Evolutionary conservation across 2,888 invertebrate species (phyloP).

Genomic region (Zaprionus bogoriensis): DNA sequence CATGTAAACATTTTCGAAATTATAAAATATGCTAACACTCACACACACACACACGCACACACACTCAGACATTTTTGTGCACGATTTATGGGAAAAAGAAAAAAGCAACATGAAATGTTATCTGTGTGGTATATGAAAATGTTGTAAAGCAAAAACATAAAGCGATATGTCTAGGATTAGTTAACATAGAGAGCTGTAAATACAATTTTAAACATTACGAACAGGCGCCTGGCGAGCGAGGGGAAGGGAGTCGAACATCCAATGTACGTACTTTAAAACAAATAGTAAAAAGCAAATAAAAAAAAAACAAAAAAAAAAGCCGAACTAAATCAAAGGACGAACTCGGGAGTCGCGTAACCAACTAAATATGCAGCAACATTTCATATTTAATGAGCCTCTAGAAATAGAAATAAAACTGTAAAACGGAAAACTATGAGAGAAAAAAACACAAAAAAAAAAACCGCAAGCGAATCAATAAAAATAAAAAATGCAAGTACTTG

Average conservation of each 20-base stretch:
- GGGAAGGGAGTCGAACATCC: conserved; percentile 11
- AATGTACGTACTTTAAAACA: conserved; percentile 31
- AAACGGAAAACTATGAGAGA: not conserved
- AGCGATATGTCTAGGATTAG: conserved; percentile 49
- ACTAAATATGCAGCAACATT: conserved; percentile 46
- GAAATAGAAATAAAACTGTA: conserved; percentile 32
- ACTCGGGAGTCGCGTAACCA: conserved; percentile 17
- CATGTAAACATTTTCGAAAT: conserved; percentile 46
- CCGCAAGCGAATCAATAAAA: not conserved
- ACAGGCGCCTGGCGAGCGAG: conserved; percentile 32
- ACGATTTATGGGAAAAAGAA: conserved; percentile 21
- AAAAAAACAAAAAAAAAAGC: not conserved
- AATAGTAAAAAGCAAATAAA: conserved; percentile 1
- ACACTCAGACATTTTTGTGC: conserved; percentile 37
- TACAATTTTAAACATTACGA: conserved; percentile 68
- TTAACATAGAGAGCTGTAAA: conserved; percentile 62
- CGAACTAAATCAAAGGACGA: conserved; percentile 16
- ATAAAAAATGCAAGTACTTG: not conserved
- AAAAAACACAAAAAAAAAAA: not conserved
- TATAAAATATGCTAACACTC: conserved; percentile 21
- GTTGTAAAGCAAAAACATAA: conserved; percentile 63
- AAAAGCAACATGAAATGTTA: conserved; percentile 60
- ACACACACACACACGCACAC: conserved; percentile 5
- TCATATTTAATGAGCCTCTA: conserved; percentile 55
- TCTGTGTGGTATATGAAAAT: conserved; percentile 60